Evolutionary conservation across 2,888 invertebrate species (phyloP), one percentile per base, ranked within the genome.

Genomic region (Zygaena filipendulae): DNA sequence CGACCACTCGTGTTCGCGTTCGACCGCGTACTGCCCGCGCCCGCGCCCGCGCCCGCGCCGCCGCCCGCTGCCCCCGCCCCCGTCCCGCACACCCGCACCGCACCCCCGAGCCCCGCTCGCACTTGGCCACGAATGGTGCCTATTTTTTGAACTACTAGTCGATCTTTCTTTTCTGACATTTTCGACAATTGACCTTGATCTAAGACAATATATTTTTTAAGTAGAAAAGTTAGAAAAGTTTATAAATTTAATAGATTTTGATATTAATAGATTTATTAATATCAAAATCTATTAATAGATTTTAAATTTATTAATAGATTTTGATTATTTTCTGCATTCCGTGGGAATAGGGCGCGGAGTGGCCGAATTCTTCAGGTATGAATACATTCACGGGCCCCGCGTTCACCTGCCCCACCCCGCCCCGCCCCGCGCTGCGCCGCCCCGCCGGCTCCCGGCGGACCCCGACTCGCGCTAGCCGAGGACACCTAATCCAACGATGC

Each of bases 1-100:
- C 68, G 59, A 56, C 60, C 56, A 45, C 48, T 59, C 60, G 46
- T 60, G 52, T 52, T 55, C 62, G 54, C 57, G 51, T 42, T 43
- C 44, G 31, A 23, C 35, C 39, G 46, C 44, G 40, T 31, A 44
- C 49, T 48, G 45, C 41, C 37, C 27, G 30, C 38, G 33, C 35
- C 29, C 32, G 32, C 35, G 33, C 33, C 30, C 30, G 28, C 31
- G 35, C 32, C 23, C 33, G 36, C 30, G 27, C 33, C 30, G 33
- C 30, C 19, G 35, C 10, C 36, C 35, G 26, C 30, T 37, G 30
- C 36, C 27, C 36, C 14, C 31, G 32, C 36, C 31, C 36, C 35
- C 11, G 31, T 12, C 31, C 30, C 39, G 30, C 36, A 27, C 34
- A n/a, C n/a, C 36, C 34, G 23, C 24, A 31, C 23, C 27, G 18